These are phyloP conservation scores for Lates calcarifer DNA, from an alignment of 2,113 vertebrate species.

Conservation along the genomic window DNA sequence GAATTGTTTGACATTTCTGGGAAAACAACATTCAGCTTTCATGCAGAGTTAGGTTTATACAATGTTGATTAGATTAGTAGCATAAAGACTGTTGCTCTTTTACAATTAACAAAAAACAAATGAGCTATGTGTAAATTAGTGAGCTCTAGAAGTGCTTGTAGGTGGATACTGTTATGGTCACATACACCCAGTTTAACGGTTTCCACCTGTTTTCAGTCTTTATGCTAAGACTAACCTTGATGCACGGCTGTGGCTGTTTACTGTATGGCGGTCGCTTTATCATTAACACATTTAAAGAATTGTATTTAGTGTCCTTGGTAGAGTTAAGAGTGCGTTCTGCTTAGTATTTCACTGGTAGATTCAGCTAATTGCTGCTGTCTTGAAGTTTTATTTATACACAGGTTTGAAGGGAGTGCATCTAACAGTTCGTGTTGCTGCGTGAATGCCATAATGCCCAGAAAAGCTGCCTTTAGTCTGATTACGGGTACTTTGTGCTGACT, in stretches of 20 bases:
- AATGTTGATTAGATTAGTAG: too few relatives aligned
- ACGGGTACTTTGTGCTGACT: background rate
- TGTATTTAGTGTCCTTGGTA: background rate
- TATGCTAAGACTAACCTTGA: background rate
- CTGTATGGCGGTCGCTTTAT: too few relatives aligned
- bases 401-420: conserved; percentile 2
- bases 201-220: too few relatives aligned
- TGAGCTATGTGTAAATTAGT: background rate
- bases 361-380: background rate
- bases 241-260: too few relatives aligned
- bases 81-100: too few relatives aligned
- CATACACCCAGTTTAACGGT: too few relatives aligned
- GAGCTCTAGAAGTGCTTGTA: background rate
- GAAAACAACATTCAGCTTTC: too few relatives aligned
- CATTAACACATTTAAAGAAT: too few relatives aligned
- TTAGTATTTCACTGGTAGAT: background rate
- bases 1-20: too few relatives aligned
- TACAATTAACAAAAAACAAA: too few relatives aligned
- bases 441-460: background rate
- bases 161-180: too few relatives aligned
- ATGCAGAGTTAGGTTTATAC: background rate
- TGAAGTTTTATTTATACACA: background rate
- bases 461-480: conserved; percentile 24
- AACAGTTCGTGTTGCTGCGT: background rate
- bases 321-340: background rate